Evolutionary conservation across 2,888 invertebrate genomes (phyloP), one percentile per base, ranked within the genome.

Genomic region (Aquatica leii): DNA sequence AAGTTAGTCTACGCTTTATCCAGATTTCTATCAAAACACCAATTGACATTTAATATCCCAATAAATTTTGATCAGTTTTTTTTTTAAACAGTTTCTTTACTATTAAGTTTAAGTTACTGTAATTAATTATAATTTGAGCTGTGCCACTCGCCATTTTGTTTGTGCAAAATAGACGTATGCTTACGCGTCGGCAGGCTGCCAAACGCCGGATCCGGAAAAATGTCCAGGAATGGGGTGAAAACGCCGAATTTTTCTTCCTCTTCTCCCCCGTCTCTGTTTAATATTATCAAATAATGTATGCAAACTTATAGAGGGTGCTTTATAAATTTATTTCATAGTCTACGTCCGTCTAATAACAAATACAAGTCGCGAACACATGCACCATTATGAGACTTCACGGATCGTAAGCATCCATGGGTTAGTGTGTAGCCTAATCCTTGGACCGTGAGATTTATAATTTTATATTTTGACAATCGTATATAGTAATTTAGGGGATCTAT

Each of bases 391-490:
- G 69, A 70, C 75, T 78, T 80, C 80, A 80, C 80, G 80, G 76
- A 73, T 73, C 75, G 78, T 79, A 78, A 76, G 70, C 78, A 78
- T 68, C 74, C 71, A 73, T 75, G 73, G 75, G 72, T 71, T 67
- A 64, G 18, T 14, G 64, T 60, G 52, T 71, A 64, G 71, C 71
- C 72, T 72, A 68, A 77, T 73, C 73, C 73, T 73, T 70, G 69
- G 74, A 78, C 80, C 81, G 78, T 81, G 80, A 81, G 81, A 82
- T 82, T 82, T 82, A 82, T 81, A 81, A 80, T 80, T 81, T 81
- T 81, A 80, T 81, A 82, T 82, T 82, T 82, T 82, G 81, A 81
- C 81, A 81, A 81, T 81, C 78, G 77, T 76, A 77, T 78, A 77
- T 75, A 75, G 72, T 76, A 78, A 78, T 79, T 79, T 77, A 76